Evolutionary conservation across 2,113 vertebrate genomes (phyloP), one percentile per base, ranked within the genome.

Genomic region (Seriola quinqueradiata): DNA sequence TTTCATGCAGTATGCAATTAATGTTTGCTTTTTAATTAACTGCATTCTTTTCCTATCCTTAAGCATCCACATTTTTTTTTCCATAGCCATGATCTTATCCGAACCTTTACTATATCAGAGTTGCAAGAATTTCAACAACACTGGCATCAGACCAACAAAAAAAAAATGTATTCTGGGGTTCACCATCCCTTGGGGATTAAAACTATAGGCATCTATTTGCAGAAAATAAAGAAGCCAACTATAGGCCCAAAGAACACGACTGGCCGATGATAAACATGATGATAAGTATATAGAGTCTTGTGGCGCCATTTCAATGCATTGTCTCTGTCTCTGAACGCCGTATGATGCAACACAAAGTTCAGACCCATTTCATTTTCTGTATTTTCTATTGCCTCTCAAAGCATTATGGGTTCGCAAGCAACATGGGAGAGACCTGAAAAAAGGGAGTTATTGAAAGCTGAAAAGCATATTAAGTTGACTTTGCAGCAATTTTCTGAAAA

Each of bases 21-120:
- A 58, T 64, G 28, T 73, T 44, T 69, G 28, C 21, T 63, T 7
- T 70, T 77, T n/a, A 12, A 38, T 38, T 57, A 50, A 19, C 40
- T 13, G 1, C 21, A 42, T 40, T 60, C 48, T 73, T 25, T 36
- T 34, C 8, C 55, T n/a, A 55, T 34, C 34, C 21, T n/a, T 28
- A 57, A 67, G 16, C 34, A 50, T n/a, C 52, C 13, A 23, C 11
- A 50, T 1, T 28, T 63, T 1, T 4, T 40, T n/a, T 52, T 9
- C 23, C 11, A 58, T 14, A 59, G 34, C 8, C 1, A n/a, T 6
- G 17, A 50, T 12, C 17, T 19, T 50, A 46, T 46, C 17, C 17
- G 19, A 50, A 19, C 2, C 14, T 50, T 50, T 2, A 50, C 46
- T 10, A 17, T 50, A 50, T 12, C 44, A 46, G 40, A 40, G 40